These are phyloP conservation scores for Adelognathus sp. DNA, from an alignment of 2,888 invertebrate species.

Conservation along the genomic window DNA sequence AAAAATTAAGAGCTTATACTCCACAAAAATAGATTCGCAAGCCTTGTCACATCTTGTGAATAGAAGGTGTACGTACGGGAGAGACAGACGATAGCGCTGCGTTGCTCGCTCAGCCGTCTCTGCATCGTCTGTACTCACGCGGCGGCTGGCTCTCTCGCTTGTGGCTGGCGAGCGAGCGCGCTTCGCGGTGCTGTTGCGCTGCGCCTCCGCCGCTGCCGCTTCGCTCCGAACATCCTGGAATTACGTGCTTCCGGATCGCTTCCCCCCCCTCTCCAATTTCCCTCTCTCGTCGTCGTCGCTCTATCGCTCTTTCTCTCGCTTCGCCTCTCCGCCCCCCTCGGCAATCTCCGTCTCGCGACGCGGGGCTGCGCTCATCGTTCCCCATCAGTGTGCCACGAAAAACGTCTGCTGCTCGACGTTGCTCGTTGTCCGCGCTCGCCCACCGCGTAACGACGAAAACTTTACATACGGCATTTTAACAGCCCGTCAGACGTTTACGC, in stretches of 20 bases:
- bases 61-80: too few species aligned
- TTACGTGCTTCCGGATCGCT: conserved; percentile 58
- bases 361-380: conserved; percentile 10
- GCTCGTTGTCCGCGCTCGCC: not conserved
- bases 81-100: too few species aligned
- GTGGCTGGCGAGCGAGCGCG: conserved; percentile 5
- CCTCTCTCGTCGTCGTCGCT: conserved; percentile 14
- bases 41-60: too few species aligned
- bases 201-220: conserved; percentile 15
- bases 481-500: not conserved
- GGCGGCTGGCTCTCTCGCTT: too few species aligned
- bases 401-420: conserved; percentile 30
- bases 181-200: conserved; percentile 5
- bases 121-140: too few species aligned
- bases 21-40: too few species aligned
- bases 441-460: conserved; percentile 12
- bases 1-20: too few species aligned
- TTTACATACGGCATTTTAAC: conserved; percentile 11
- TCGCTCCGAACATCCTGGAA: conserved; percentile 54
- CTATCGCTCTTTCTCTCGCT: conserved; percentile 7
- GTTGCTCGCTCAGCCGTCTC: conserved; percentile 10
- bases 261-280: conserved; percentile 10
- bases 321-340: not conserved
- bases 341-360: conserved; percentile 1
- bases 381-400: conserved; percentile 47